Evolutionary conservation across 2,888 invertebrate species (phyloP).

Genomic region (Horisme vitalbata): DNA sequence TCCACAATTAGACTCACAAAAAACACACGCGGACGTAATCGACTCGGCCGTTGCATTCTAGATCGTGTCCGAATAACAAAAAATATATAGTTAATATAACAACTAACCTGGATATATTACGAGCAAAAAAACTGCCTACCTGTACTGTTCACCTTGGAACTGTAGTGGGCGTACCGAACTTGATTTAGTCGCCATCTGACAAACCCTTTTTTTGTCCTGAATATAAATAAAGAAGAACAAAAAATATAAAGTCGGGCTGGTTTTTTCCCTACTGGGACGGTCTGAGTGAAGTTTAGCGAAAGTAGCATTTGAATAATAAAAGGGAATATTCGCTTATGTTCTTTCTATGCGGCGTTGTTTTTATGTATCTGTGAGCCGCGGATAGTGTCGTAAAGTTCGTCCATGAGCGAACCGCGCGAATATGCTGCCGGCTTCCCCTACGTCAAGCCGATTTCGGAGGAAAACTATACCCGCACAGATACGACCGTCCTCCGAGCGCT

Average conservation of each 20-base stretch:
- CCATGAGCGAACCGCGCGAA: conserved; percentile 42
- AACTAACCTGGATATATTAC: conserved; percentile 44
- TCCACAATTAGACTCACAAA: conserved; percentile 44
- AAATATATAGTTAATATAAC: conserved; percentile 21
- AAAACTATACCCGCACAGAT: conserved; percentile 26
- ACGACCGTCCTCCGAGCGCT: conserved; percentile 56
- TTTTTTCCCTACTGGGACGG: conserved; percentile 61
- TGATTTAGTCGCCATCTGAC: conserved; percentile 79
- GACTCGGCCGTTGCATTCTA: conserved; percentile 53
- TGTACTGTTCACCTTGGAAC: conserved; percentile 71
- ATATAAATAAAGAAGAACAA: conserved; percentile 75
- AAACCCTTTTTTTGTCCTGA: conserved; percentile 80
- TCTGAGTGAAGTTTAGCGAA: conserved; percentile 66
- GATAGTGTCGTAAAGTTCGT: conserved; percentile 54
- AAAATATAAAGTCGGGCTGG: conserved; percentile 63
- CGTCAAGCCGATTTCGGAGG: conserved; percentile 32
- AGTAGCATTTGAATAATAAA: conserved; percentile 75
- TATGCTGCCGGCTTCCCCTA: conserved; percentile 40
- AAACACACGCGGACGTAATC: conserved; percentile 51
- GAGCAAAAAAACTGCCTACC: conserved; percentile 62
- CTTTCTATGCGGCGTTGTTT: conserved; percentile 47
- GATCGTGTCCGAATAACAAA: conserved; percentile 33
- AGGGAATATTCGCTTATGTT: conserved; percentile 63
- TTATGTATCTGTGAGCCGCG: conserved; percentile 46
- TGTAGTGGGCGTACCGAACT: conserved; percentile 72